Evolutionary conservation across 2,888 invertebrate species (phyloP), one percentile per base, ranked within the genome.

Genomic region (Papilio gigon): DNA sequence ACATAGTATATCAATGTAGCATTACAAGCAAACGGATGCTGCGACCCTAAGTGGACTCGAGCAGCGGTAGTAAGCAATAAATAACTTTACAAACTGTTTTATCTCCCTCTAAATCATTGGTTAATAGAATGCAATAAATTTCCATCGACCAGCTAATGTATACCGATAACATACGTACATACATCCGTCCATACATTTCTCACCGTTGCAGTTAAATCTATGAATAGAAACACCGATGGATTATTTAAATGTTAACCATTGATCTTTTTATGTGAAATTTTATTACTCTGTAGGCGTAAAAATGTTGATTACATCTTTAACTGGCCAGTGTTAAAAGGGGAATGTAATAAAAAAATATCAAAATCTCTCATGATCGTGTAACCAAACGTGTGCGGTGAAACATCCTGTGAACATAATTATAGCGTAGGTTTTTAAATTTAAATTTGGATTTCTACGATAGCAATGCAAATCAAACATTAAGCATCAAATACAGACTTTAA

Each of bases 201-300:
- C 50, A 68, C 64, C 65, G 66, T 63, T 59, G 71, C 77, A 80
- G 81, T 81, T 83, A 79, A 81, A 79, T 79, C 78, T 77, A 80
- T 77, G 73, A 79, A 81, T 80, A 81, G 79, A 77, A 73, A 73
- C 73, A 73, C 74, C 61, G 56, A 53, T 59, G 64, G 53, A 66
- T 73, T 75, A 78, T 69, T 68, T 72, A 64, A 73, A 71, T 71
- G 67, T 56, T 63, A 70, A 70, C 71, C 74, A 69, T 72, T 75
- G 74, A 73, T 72, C 72, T 73, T 68, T 72, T 73, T 68, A 73
- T 69, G 70, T 65, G 62, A 53, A 65, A 66, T 71, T 71, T 70
- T 72, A 72, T 70, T 61, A 69, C 68, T 64, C 63, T 42, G 65
- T 70, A 67, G 58, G 65, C 64, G 60, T 53, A 11, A 22, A 33